Evolutionary conservation across 2,113 vertebrate species (phyloP).

Genomic region (Chitala chitala): DNA sequence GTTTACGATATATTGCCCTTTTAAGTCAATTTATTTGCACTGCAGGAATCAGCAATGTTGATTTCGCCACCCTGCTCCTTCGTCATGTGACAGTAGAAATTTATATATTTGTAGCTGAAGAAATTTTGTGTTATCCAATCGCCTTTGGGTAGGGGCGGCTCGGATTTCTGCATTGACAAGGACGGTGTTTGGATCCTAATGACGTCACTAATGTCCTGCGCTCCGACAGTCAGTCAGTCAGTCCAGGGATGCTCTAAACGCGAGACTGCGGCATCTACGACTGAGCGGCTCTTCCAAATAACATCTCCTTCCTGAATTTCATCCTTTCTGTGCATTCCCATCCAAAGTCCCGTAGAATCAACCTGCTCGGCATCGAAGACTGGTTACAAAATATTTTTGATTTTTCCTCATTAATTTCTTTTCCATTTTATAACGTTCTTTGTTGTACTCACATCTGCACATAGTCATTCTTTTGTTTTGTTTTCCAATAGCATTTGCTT

Average conservation of each 20-base stretch:
- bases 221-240: slow-evolving; percentile 59
- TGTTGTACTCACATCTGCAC: slow-evolving; percentile 30
- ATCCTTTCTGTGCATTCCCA: slow-evolving; percentile 31
- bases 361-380: slow-evolving; percentile 41
- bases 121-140: slow-evolving; percentile 51
- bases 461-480: slow-evolving; percentile 41
- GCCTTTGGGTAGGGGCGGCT: slow-evolving; percentile 39
- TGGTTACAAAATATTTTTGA: slow-evolving; percentile 36
- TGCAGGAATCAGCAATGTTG: slow-evolving; percentile 31
- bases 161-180: slow-evolving; percentile 37
- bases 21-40: too few species aligned
- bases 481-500: slow-evolving; percentile 37
- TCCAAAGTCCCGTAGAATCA: slow-evolving; percentile 30
- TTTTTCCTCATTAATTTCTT: slow-evolving; percentile 31
- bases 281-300: slow-evolving; percentile 48
- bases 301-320: slow-evolving; percentile 44
- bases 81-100: slow-evolving; percentile 46
- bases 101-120: slow-evolving; percentile 34
- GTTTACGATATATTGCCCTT: too few species aligned
- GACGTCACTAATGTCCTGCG: slow-evolving; percentile 64
- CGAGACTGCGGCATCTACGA: slow-evolving; percentile 69
- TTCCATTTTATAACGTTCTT: slow-evolving; percentile 41
- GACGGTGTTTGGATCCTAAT: slow-evolving; percentile 35
- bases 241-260: slow-evolving; percentile 70
- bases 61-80: slow-evolving; percentile 22